Conservation (phyloP, 2,113 vertebrate genomes). For the Gambusia holbrooki region DNA sequence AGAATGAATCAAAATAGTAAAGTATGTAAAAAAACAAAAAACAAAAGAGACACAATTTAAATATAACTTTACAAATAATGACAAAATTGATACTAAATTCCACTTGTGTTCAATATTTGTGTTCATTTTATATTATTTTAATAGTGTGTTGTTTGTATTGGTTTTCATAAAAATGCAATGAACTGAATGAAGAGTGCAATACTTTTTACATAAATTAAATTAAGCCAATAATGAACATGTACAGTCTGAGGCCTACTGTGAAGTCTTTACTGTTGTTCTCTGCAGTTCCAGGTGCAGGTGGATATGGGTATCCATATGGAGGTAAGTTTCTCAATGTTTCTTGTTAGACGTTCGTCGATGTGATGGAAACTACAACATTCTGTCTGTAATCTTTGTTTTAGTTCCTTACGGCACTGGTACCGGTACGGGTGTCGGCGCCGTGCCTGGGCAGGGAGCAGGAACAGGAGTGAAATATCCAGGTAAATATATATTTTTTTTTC, state of each 20-base stretch:
- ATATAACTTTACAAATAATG: too few relatives aligned
- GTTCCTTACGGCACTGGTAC: slow-evolving; percentile 54
- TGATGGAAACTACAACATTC: neutral
- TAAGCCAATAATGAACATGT: too few relatives aligned
- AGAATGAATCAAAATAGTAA: too few relatives aligned
- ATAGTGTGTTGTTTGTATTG: too few relatives aligned
- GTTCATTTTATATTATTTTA: too few relatives aligned
- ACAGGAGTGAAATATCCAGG: slow-evolving; percentile 71
- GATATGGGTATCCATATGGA: slow-evolving; percentile 62
- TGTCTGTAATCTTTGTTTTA: slow-evolving; percentile 20
- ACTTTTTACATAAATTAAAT: too few relatives aligned
- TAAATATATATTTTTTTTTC: neutral
- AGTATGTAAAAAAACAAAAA: too few relatives aligned
- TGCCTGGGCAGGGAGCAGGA: slow-evolving; percentile 43
- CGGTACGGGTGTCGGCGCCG: slow-evolving; percentile 30
- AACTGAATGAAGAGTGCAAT: neutral
- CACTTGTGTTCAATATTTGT: too few relatives aligned
- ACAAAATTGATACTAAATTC: too few relatives aligned
- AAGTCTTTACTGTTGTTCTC: slow-evolving; percentile 3
- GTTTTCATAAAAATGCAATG: neutral
- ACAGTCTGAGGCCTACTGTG: neutral
- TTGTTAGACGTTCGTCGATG: neutral
- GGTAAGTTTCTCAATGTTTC: slow-evolving; percentile 16
- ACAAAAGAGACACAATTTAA: too few relatives aligned
- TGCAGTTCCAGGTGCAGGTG: slow-evolving; percentile 40